phyloP scores from a whole-genome alignment of 2,113 vertebrate species.

The Psophia crepitans region DNA sequence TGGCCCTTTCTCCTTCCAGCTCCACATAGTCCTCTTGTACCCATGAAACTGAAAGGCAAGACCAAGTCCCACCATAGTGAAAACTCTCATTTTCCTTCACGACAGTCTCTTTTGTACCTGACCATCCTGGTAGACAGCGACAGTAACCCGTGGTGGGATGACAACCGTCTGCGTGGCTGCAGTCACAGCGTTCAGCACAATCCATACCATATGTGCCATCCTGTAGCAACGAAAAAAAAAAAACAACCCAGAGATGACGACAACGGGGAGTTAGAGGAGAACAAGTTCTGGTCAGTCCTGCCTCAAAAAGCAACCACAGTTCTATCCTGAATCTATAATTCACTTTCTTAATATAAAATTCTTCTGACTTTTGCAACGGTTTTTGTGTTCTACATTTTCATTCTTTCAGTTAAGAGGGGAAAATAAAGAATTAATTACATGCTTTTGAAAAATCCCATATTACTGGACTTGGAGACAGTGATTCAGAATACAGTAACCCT shows the following conservation, averaged over 20 bases:
- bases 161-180: conserved; percentile 94
- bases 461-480: background rate
- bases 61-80: background rate
- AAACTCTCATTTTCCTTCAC: background rate
- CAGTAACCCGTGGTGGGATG: conserved; percentile 91
- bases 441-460: background rate
- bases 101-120: conserved; percentile 74
- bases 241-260: background rate
- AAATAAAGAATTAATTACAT: background rate
- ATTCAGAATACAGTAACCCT: background rate
- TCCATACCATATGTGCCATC: conserved; percentile 91
- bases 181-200: conserved; percentile 92
- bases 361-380: background rate
- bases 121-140: conserved; percentile 93
- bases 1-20: background rate
- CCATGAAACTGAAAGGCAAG: background rate
- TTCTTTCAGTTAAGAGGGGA: background rate
- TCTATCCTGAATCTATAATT: background rate
- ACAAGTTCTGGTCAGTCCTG: background rate
- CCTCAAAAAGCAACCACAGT: background rate
- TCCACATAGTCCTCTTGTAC: background rate
- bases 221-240: conserved; percentile 61
- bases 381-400: background rate
- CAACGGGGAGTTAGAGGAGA: background rate
- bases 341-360: background rate